Base-by-base conservation (phyloP, 2,888 invertebrate species). In the Agrotis ipsilon region DNA sequence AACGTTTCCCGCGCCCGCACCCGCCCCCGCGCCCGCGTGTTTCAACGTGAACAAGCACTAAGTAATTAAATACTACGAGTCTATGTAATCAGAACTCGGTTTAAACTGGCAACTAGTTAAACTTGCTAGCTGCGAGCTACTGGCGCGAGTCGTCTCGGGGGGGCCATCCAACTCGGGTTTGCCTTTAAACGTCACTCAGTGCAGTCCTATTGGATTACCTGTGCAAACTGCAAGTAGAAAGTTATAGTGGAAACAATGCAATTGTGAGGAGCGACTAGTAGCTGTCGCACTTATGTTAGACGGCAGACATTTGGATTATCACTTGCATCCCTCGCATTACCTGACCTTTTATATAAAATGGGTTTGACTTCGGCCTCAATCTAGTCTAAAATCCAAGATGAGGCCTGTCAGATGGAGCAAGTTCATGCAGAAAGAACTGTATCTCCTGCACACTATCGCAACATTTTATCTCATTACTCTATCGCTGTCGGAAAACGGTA, bases 31-130 rank as follows among this genome's bases (percentile, higher is more conserved):
- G n/a, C n/a, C n/a, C n/a, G n/a, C n/a, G n/a, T n/a, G n/a, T n/a
- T n/a, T n/a, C n/a, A n/a, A n/a, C n/a, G n/a, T n/a, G n/a, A n/a
- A n/a, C n/a, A n/a, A n/a, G n/a, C n/a, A n/a, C n/a, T n/a, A n/a
- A n/a, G 68, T 84, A 80, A 84, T 84, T 80, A 77, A 72, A 75
- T 76, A 81, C 81, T 72, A 72, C 81, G 84, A 83, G 80, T 85
- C 82, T 84, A 92, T 86, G 87, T 86, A 90, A 90, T 90, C 86
- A 84, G 76, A 86, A 82, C 79, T 85, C 73, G 67, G 75, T 83
- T 85, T 68, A 74, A 85, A 82, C 86, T 85, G 85, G 80, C 84
- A 86, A 84, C 86, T 81, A 72, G 69, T 72, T 81, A 55, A 60
- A 72, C 65, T 61, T 57, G 71, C 54, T 71, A 48, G 78, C 18